phyloP scores from a whole-genome alignment of 2,797 vertebrate species.

The Ptychadena robeensis region DNA sequence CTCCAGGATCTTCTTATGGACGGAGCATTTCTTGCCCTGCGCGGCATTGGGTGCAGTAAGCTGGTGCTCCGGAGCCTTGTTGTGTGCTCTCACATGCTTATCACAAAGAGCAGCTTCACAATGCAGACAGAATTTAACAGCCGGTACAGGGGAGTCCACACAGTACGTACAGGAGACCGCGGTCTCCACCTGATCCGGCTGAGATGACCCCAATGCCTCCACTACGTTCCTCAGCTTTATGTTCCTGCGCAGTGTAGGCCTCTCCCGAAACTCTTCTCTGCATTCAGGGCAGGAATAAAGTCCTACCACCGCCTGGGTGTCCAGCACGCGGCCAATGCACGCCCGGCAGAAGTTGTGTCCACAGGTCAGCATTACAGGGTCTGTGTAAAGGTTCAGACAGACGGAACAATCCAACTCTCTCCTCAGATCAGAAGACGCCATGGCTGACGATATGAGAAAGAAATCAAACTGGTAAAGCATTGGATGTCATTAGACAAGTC shows the following conservation, averaged over 20 bases:
- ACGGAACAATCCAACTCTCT: neutral
- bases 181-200: neutral
- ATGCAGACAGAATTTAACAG: slow-evolving; percentile 3
- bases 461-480: no score
- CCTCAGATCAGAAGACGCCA: slow-evolving; percentile 14
- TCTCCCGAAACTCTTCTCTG: neutral
- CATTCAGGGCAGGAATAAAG: slow-evolving; percentile 4
- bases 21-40: neutral
- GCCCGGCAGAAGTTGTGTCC: slow-evolving; percentile 3
- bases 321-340: neutral
- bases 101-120: slow-evolving; percentile 8
- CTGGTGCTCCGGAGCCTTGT: slow-evolving; percentile 12
- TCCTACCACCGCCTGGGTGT: neutral
- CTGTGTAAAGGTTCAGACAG: neutral
- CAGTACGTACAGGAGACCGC: neutral
- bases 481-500: no score
- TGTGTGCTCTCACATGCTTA: neutral
- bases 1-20: neutral
- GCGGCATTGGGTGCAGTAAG: neutral
- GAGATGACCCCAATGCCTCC: no score
- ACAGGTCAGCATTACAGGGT: neutral
- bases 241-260: no score
- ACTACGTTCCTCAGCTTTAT: no score
- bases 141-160: neutral
- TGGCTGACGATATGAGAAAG: no score